Conservation (phyloP, 2,888 invertebrate species). For the Electrophaes corylata region DNA sequence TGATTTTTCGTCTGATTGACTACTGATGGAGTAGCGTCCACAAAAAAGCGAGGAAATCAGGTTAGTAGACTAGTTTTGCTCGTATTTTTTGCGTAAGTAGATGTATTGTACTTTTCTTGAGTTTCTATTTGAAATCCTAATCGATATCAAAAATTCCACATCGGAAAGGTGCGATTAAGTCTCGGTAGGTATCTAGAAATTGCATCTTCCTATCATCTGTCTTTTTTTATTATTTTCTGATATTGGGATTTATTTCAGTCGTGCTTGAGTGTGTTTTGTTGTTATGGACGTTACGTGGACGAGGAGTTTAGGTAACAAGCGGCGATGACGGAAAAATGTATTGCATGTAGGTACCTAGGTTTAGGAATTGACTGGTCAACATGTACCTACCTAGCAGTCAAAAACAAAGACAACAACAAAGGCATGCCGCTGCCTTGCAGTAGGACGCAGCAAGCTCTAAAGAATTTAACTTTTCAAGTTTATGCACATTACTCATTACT, state of each 20-base stretch:
- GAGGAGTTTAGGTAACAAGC: too few species aligned
- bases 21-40: conserved; percentile 37
- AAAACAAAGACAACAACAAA: neutral
- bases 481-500: neutral
- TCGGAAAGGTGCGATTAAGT: neutral
- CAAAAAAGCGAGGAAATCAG: conserved; percentile 51
- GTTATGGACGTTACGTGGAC: too few species aligned
- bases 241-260: too few species aligned
- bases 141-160: neutral
- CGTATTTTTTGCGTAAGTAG: conserved; percentile 16
- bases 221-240: too few species aligned
- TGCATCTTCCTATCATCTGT: too few species aligned
- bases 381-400: neutral
- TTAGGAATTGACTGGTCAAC: neutral
- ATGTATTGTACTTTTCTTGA: conserved; percentile 2
- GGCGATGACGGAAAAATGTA: neutral
- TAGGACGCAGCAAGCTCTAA: neutral
- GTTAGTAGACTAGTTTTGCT: conserved; percentile 47
- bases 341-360: too few species aligned
- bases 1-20: conserved; percentile 29
- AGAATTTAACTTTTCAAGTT: neutral
- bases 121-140: neutral
- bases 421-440: neutral
- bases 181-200: neutral
- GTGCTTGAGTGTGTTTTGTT: too few species aligned